phyloP scores from a whole-genome alignment of 2,888 invertebrate species.

The Julus scandinavius region DNA sequence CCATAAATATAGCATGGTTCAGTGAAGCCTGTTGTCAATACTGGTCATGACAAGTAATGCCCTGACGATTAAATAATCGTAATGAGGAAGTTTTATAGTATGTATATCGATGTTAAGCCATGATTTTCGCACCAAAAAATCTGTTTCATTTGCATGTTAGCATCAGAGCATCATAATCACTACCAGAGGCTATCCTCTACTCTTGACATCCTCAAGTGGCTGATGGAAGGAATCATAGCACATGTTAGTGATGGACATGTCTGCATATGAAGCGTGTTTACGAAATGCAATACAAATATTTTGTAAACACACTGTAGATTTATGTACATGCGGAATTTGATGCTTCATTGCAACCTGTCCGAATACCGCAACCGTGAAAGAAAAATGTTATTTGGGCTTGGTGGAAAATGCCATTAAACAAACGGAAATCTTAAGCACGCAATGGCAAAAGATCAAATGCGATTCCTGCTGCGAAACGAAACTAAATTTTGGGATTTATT shows the following conservation, averaged over 20 bases:
- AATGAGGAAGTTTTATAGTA: too few relatives aligned
- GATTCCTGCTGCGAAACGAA: constrained; percentile 10
- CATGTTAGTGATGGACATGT: too few relatives aligned
- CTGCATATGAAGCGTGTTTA: not conserved
- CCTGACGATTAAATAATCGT: too few relatives aligned
- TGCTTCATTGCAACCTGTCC: not conserved
- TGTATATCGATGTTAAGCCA: too few relatives aligned
- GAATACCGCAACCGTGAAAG: not conserved
- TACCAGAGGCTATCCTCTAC: not conserved
- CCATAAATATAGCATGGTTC: too few relatives aligned
- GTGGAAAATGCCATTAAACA: not conserved
- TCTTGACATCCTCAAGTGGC: not conserved
- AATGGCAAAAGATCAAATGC: constrained; percentile 13
- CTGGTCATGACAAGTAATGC: too few relatives aligned
- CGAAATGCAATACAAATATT: too few relatives aligned
- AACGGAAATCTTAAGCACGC: constrained; percentile 22
- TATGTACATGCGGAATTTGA: not conserved
- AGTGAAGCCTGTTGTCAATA: too few relatives aligned
- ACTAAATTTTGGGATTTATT: not conserved
- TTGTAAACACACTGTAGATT: not conserved
- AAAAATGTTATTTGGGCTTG: constrained; percentile 2
- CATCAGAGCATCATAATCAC: not conserved
- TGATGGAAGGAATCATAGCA: too few relatives aligned
- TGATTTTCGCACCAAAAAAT: too few relatives aligned
- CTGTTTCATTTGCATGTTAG: not conserved